A percentile compares a stretch with the other conserved stretches of the same genome.
phyloP scores from a whole-genome alignment of 2,113 vertebrate species.

The Naja naja region DNA sequence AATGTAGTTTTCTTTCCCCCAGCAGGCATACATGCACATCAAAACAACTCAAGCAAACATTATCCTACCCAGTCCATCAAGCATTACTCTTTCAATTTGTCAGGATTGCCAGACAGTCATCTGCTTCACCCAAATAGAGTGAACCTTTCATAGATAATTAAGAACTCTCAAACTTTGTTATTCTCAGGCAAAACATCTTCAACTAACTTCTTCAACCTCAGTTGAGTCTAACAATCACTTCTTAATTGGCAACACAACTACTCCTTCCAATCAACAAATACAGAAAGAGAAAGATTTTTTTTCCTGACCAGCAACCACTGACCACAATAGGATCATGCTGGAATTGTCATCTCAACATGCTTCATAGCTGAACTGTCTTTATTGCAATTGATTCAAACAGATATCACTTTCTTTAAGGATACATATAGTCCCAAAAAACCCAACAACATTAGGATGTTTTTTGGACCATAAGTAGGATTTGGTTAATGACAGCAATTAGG shows the following conservation, averaged over 20 bases:
- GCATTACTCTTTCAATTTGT: neutral
- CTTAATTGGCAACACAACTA: neutral
- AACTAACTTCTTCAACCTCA: neutral
- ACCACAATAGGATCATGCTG: neutral
- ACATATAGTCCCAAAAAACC: too few species aligned
- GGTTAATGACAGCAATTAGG: neutral
- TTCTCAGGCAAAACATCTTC: neutral
- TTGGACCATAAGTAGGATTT: neutral
- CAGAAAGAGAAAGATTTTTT: slow-evolving; percentile 1
- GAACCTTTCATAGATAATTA: neutral
- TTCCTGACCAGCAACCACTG: neutral
- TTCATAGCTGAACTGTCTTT: slow-evolving; percentile 16
- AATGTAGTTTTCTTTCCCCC: neutral
- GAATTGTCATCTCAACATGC: neutral
- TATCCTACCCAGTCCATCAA: neutral
- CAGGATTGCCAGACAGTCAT: slow-evolving; percentile 16
- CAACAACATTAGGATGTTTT: neutral
- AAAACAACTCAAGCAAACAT: neutral
- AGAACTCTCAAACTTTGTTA: neutral
- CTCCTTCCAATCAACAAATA: neutral
- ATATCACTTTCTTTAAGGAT: neutral
- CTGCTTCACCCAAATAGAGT: neutral
- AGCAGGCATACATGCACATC: neutral
- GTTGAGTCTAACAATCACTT: neutral
- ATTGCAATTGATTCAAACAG: neutral